A percentile compares a stretch with the other conserved stretches of the same genome.
phyloP scores from a whole-genome alignment of 2,113 vertebrate genomes.

The Epinephelus lanceolatus region DNA sequence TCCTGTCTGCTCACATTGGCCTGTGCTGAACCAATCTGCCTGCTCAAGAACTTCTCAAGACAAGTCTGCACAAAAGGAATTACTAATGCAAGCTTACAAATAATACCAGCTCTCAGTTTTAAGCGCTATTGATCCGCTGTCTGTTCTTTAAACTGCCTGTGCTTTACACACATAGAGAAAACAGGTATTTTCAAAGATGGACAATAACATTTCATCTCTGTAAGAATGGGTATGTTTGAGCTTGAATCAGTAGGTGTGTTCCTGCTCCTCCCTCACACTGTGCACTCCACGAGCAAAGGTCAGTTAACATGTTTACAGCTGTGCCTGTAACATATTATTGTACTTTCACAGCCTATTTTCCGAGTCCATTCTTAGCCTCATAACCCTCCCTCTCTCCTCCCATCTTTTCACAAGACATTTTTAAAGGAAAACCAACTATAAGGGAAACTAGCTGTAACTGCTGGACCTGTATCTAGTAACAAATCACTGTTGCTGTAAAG shows the following conservation, averaged over 20 bases:
- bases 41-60: neutral
- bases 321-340: slow-evolving; percentile 33
- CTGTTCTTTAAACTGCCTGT: slow-evolving; percentile 8
- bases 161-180: neutral
- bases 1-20: neutral
- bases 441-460: slow-evolving; percentile 33
- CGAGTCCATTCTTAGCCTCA: slow-evolving; percentile 51
- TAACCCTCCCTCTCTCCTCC: slow-evolving; percentile 42
- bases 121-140: neutral
- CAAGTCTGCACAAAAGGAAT: slow-evolving; percentile 9
- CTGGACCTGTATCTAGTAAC: slow-evolving; percentile 18
- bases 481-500: slow-evolving; percentile 57
- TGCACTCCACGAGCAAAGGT: neutral
- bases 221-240: neutral
- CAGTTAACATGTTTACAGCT: slow-evolving; percentile 24
- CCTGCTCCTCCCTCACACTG: slow-evolving; percentile 5
- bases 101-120: neutral
- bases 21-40: neutral
- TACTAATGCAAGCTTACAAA: slow-evolving; percentile 9
- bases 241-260: slow-evolving; percentile 28
- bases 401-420: slow-evolving; percentile 48
- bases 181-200: slow-evolving; percentile 5
- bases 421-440: slow-evolving; percentile 38
- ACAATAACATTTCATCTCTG: neutral
- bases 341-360: slow-evolving; percentile 55